Evolutionary conservation across 2,888 invertebrate genomes (phyloP).

Genomic region (Apamea sordens): DNA sequence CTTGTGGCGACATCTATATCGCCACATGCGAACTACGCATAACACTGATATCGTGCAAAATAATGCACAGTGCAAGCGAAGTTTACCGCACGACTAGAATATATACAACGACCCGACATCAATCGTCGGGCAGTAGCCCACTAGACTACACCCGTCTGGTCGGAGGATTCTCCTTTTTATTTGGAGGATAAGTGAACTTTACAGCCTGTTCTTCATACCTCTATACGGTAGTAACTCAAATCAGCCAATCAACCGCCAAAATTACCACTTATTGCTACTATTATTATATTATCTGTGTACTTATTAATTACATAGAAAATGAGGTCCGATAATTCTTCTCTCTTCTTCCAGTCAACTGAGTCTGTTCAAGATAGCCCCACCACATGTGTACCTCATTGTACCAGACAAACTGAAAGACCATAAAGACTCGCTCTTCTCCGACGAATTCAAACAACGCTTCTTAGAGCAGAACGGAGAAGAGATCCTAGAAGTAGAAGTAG

Average conservation of each 20-base stretch:
- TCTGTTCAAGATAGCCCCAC: constrained; percentile 77
- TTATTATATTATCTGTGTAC: background rate
- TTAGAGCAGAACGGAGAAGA: constrained; percentile 38
- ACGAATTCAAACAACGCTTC: constrained; percentile 26
- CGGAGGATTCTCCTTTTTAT: too few relatives aligned
- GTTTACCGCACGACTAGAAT: too few relatives aligned
- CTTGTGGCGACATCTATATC: too few relatives aligned
- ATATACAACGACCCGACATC: too few relatives aligned
- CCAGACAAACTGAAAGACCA: constrained; percentile 74
- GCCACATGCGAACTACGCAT: too few relatives aligned
- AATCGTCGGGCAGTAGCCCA: too few relatives aligned
- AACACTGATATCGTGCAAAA: too few relatives aligned
- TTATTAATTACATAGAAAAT: background rate
- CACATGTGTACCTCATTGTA: constrained; percentile 75
- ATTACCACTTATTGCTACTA: background rate
- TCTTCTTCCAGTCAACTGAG: constrained; percentile 73
- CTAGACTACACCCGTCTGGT: too few relatives aligned
- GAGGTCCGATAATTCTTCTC: background rate
- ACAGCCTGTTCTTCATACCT: too few relatives aligned
- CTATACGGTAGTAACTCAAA: background rate
- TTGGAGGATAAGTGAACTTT: too few relatives aligned
- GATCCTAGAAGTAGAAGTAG: constrained; percentile 37
- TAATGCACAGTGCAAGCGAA: too few relatives aligned
- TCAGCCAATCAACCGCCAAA: too few relatives aligned
- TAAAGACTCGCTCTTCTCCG: constrained; percentile 31